Base-by-base conservation (phyloP, 2,797 vertebrate species). In the Sebastes variabilis region DNA sequence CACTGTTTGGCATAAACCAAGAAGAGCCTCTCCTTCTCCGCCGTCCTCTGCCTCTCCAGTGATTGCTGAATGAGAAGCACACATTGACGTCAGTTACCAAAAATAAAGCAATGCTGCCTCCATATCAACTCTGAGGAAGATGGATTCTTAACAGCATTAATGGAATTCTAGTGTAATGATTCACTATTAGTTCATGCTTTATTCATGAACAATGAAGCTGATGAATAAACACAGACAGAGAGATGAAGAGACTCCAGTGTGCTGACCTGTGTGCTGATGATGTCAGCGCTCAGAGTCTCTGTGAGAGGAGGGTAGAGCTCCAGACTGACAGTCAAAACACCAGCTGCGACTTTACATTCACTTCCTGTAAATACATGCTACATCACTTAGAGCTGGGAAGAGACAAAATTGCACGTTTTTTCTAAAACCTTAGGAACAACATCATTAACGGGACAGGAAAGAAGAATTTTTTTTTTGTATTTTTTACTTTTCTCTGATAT, bases 1-100 rank as follows among this genome's bases (percentile, higher is more conserved):
- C 99, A 99, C 60, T 99, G 98, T 78, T 99, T 99, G 73, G 98
- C 98, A 88, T 99, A 99, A 4, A 99, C 96, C 80, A 99, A 93
- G 94, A 99, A 99, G 34, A 99, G 93, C 3, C 98, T 94, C 59
- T 99, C 98, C 91, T 96, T 99, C 93, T 99, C 99, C 30, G 98
- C 97, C 0, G 96, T 97, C 93, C 97, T 97, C 91, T 98, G 97
- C 60, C 94, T 97, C 92, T 99, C 98, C 89, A 99, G 93, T 42
- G 97, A 93, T 96, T 97, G 96, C 99, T 99, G 92, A 12, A 92
- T 75, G 87, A 70, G 70, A 66, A 74, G 29, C 6, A 58, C 11
- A 88, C 55, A 16, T 20, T 80, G 29, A 82, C 24, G 36, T 75
- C n/a, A 74, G 8, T 11, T 3, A 9, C 25, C 72, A 34, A 25